Conservation (phyloP, 2,797 vertebrate genomes). For the Oreortyx pictus region DNA sequence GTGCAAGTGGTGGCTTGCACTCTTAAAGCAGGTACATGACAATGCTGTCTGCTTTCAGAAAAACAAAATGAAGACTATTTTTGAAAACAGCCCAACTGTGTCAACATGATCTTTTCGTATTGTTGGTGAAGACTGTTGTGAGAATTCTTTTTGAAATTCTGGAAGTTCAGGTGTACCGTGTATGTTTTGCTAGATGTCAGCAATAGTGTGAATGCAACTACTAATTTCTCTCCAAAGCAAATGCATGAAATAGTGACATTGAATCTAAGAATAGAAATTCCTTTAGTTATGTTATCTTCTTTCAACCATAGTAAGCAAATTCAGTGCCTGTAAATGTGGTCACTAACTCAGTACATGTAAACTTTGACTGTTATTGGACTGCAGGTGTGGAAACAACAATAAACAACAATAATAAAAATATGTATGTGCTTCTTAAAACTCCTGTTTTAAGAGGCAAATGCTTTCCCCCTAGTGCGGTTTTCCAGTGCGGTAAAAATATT, state of each 20-base stretch:
- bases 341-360: not conserved
- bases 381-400: constrained; percentile 57
- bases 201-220: not conserved
- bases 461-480: not conserved
- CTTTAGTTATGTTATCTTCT: not conserved
- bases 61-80: not conserved
- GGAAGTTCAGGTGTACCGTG: not conserved
- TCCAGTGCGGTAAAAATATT: not conserved
- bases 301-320: constrained; percentile 2
- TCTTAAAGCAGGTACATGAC: not conserved
- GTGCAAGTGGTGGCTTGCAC: not conserved
- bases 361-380: constrained; percentile 46
- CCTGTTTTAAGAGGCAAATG: not conserved
- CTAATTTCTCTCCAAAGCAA: not conserved
- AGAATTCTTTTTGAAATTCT: not conserved
- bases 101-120: not conserved
- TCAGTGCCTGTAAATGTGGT: not conserved
- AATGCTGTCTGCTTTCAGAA: not conserved
- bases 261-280: not conserved
- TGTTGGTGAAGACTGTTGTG: not conserved
- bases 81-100: not conserved
- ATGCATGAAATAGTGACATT: not conserved
- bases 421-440: not conserved
- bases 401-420: not conserved
- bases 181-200: not conserved